phyloP scores from a whole-genome alignment of 2,113 vertebrate genomes.

The Psittacus erithacus region DNA sequence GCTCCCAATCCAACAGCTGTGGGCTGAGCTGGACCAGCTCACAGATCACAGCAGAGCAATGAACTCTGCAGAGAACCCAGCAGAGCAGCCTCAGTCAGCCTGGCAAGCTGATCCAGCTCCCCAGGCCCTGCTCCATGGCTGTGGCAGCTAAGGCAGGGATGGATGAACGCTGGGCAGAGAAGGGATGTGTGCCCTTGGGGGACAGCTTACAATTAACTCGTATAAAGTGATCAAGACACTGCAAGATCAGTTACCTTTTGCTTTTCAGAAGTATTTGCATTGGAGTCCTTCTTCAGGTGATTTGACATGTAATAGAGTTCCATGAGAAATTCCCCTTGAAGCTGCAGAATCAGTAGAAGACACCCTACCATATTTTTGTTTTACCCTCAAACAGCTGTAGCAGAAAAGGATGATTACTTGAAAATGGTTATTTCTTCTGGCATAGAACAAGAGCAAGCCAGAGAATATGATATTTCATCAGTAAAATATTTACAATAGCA shows the following conservation, averaged over 20 bases:
- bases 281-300: not conserved
- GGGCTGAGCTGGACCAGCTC: not conserved
- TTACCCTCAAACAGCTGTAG: not conserved
- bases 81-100: not conserved
- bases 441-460: not conserved
- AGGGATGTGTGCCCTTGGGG: accelerated
- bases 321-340: not conserved
- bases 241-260: not conserved
- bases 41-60: not conserved
- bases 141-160: not conserved
- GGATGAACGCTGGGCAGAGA: not conserved
- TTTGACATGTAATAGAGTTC: not conserved
- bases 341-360: not conserved
- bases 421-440: not conserved
- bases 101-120: not conserved
- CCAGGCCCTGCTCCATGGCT: not conserved
- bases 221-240: not conserved
- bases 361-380: not conserved
- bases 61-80: not conserved
- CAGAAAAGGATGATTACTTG: not conserved
- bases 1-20: not conserved
- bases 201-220: not conserved
- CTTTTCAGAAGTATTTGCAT: not conserved
- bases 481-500: conserved; percentile 19
- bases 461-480: not conserved